Evolutionary conservation across 2,113 vertebrate species (phyloP), one percentile per base, ranked within the genome.

Genomic region (Limanda limanda): DNA sequence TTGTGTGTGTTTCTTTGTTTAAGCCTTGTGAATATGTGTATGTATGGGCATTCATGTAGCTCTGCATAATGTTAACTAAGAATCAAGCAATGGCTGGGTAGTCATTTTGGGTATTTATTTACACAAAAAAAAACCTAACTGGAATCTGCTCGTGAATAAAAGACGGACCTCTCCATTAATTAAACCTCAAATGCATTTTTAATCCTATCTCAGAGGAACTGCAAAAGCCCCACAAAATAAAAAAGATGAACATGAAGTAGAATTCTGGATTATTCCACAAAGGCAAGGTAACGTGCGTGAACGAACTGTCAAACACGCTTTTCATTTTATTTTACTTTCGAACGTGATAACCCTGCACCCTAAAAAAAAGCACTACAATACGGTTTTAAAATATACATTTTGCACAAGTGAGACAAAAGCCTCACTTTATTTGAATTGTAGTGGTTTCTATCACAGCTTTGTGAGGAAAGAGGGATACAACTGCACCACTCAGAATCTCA

Each of bases 161-260:
- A 70, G 12, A 78, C 61, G 15, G 17, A 2, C 66, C 51, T 57
- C 35, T 79, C 20, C n/a, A 64, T 72, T 77, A 82, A 74, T 71
- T 69, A 65, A 61, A 40, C 45, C 55, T 79, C 42, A 52, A 58
- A 83, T 79, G 74, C 48, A 85, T 85, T 75, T 83, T 85, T 83
- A 40, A 82, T 83, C 24, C 14, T 0, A 56, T 73, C 79, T 85
- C 72, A 77, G 63, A 80, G 71, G 74, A 71, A 23, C 63, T 20
- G 55, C 70, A 62, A 71, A 37, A 67, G 65, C 48, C 47, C 11
- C 20, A 3, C 1, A 20, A 40, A 58, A 20, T 21, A 81, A 80
- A 71, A 71, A 71, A 62, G 25, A 78, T 54, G 66, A 75, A 79
- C 71, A 77, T 79, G 52, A 89, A 88, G 68, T 57, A 66, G 70